phyloP scores from a whole-genome alignment of 2,113 vertebrate species.

The Eudorcas thomsonii region DNA sequence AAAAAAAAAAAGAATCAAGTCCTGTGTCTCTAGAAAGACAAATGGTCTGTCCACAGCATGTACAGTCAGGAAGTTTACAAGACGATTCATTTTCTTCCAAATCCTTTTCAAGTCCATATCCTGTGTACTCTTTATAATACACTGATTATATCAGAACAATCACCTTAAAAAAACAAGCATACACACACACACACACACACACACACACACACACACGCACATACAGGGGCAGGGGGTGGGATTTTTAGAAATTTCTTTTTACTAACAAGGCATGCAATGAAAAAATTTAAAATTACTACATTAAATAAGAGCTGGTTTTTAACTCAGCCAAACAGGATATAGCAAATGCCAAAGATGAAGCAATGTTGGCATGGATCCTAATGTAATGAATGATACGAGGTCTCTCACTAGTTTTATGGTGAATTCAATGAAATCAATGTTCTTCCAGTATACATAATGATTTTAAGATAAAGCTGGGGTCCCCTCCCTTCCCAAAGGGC shows the following conservation, averaged over 20 bases:
- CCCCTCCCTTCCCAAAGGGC: neutral
- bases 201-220: neutral
- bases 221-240: accelerated
- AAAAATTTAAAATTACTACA: neutral
- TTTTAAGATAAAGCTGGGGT: constrained; percentile 38
- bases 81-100: neutral
- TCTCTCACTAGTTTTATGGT: constrained; percentile 25
- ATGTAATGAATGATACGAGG: neutral
- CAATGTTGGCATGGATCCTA: neutral
- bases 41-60: neutral
- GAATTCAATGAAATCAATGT: constrained; percentile 11
- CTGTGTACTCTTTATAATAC: neutral
- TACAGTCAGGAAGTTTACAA: neutral
- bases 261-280: neutral
- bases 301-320: constrained; percentile 18
- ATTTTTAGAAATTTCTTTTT: neutral
- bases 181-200: neutral
- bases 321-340: neutral
- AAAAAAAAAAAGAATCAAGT: neutral
- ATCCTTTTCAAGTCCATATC: neutral
- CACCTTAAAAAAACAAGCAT: neutral
- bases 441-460: neutral
- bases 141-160: neutral
- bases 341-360: constrained; percentile 38
- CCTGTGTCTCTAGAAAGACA: neutral